These are phyloP conservation scores for Stenurella melanura DNA, from an alignment of 2,888 invertebrate species.

Conservation along the genomic window DNA sequence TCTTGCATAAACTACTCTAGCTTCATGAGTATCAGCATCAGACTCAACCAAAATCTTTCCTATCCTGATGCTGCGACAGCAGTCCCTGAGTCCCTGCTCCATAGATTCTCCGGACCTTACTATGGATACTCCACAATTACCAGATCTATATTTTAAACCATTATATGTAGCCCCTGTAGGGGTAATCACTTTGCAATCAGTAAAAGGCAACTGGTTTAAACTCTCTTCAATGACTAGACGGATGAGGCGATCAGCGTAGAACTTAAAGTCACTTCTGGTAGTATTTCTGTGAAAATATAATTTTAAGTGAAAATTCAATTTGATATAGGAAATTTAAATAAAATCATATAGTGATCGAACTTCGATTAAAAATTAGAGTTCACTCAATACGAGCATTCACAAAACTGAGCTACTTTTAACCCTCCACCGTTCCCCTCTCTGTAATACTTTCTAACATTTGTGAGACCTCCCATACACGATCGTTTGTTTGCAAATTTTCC, in stretches of 20 bases:
- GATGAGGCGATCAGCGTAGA: conserved; percentile 98
- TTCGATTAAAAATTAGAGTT: no score
- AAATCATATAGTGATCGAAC: no score
- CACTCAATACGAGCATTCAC: no score
- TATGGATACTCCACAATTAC: conserved; percentile 96
- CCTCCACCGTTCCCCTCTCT: no score
- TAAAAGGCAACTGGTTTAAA: conserved; percentile 96
- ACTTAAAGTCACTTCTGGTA: conserved; percentile 96
- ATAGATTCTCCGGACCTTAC: conserved; percentile 85
- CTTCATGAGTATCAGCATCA: conserved; percentile 96
- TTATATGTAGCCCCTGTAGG: conserved; percentile 94
- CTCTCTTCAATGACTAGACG: conserved; percentile 98
- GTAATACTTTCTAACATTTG: no score
- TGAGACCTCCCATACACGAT: no score
- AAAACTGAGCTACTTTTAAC: no score
- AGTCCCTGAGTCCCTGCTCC: conserved; percentile 88
- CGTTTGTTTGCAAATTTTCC: no score
- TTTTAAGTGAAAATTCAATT: not conserved
- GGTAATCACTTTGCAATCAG: conserved; percentile 91
- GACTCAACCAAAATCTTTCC: conserved; percentile 99
- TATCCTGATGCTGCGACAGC: conserved; percentile 98
- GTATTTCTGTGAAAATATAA: conserved; percentile 83
- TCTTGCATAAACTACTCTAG: conserved; percentile 97
- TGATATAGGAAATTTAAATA: no score
- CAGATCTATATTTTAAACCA: conserved; percentile 95